Conservation (phyloP, 2,797 vertebrate genomes). For the Sus cebifrons region DNA sequence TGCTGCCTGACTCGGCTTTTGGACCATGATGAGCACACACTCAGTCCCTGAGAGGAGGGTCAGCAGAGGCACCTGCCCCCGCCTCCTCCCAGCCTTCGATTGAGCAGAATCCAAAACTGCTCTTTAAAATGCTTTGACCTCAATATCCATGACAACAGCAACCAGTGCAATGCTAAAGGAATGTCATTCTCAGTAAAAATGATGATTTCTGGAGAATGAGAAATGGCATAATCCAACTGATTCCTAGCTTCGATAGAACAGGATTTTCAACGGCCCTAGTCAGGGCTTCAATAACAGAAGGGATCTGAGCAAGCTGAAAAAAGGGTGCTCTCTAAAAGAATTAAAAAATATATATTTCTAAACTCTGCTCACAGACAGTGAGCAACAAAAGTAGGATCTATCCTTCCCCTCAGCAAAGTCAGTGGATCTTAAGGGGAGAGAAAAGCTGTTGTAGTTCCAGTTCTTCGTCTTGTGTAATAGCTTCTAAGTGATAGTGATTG, state of each 20-base stretch:
- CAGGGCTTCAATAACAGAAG: not conserved
- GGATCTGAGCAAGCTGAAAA: not conserved
- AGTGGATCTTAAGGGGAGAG: not conserved
- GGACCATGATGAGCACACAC: not conserved
- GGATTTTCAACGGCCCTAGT: not conserved
- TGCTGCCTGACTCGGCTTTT: not conserved
- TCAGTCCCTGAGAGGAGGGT: not conserved
- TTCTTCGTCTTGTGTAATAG: not conserved
- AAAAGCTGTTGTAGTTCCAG: not conserved
- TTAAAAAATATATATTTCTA: not conserved
- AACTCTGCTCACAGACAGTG: not conserved
- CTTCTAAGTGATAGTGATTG: not conserved
- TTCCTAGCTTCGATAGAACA: not conserved
- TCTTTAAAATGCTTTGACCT: not conserved
- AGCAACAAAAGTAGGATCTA: not conserved
- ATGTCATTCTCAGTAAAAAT: not conserved
- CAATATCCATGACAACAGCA: not conserved
- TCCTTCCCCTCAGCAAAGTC: not conserved
- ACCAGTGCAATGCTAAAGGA: fast-evolving
- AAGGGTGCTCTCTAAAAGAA: not conserved
- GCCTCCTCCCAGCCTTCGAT: not conserved
- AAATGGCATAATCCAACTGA: not conserved
- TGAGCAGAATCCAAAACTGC: not conserved
- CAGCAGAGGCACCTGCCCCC: not conserved
- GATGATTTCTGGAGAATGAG: not conserved